Conservation (phyloP, 2,113 vertebrate genomes). For the Eptesicus fuscus region DNA sequence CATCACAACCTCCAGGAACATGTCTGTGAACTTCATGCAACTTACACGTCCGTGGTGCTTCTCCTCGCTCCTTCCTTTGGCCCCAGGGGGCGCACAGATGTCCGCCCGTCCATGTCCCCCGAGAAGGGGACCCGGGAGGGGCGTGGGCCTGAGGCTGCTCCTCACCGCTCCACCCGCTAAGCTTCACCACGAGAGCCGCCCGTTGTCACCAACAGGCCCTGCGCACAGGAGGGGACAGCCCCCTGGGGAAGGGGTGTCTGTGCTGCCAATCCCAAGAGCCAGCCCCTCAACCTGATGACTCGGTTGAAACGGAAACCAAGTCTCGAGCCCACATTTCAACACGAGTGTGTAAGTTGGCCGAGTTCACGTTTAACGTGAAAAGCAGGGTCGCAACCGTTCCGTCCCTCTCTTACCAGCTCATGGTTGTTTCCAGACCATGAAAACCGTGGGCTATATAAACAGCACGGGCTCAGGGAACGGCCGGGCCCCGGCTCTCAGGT, state of each 20-base stretch:
- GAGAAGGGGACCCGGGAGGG: not conserved
- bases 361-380: not conserved
- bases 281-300: not conserved
- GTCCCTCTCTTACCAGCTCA: not conserved
- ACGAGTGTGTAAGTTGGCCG: not conserved
- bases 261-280: not conserved
- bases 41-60: not conserved
- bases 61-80: not conserved
- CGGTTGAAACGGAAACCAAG: not conserved
- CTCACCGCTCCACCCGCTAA: not conserved
- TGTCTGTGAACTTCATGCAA: not conserved
- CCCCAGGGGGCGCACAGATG: not conserved
- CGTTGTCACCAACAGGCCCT: not conserved
- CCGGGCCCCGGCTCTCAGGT: not conserved
- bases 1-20: not conserved
- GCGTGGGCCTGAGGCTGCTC: not conserved
- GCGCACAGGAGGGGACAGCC: not conserved
- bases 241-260: not conserved
- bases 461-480: not conserved
- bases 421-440: not conserved
- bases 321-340: not conserved
- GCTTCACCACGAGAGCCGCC: not conserved
- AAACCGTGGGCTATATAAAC: not conserved
- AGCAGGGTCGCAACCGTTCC: not conserved
- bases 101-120: not conserved